phyloP scores from a whole-genome alignment of 1,140 invertebrate genomes.

The Drosophila nebulosa region DNA sequence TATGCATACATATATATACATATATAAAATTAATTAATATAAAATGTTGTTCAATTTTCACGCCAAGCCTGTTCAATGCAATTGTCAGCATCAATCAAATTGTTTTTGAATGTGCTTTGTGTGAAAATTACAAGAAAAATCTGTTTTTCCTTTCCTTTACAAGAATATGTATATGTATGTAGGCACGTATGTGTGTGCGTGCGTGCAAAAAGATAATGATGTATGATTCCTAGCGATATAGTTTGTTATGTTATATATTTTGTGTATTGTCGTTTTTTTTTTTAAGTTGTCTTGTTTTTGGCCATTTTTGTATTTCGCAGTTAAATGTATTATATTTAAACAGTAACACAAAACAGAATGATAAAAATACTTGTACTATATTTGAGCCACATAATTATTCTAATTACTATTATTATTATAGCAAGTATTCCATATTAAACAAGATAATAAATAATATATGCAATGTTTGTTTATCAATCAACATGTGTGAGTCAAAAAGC shows the following conservation, averaged over 20 bases:
- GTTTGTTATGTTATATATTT: conserved; percentile 8
- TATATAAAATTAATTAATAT: background rate
- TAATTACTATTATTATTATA: conserved; percentile 68
- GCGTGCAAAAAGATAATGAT: background rate
- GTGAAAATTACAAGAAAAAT: conserved; percentile 34
- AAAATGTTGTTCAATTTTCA: conserved; percentile 29
- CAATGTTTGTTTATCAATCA: conserved; percentile 58
- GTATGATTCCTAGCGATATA: background rate
- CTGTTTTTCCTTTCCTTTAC: conserved; percentile 9
- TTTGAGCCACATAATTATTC: conserved; percentile 53
- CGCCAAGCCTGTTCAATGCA: conserved; percentile 35
- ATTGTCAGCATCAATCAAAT: conserved; percentile 44
- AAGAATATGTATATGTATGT: background rate
- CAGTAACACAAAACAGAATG: conserved; percentile 35
- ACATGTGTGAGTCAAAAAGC: conserved; percentile 18
- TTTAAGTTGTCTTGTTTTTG: background rate
- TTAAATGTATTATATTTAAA: conserved; percentile 28
- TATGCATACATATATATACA: background rate
- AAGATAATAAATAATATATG: conserved; percentile 53
- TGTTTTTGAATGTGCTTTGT: conserved; percentile 40
- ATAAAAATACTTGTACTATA: conserved; percentile 50
- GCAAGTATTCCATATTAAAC: conserved; percentile 62
- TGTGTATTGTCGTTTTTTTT: background rate
- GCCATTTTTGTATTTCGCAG: background rate
- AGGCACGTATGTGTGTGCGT: background rate